Conservation (phyloP, 2,113 vertebrate genomes). For the Recurvirostra avosetta region DNA sequence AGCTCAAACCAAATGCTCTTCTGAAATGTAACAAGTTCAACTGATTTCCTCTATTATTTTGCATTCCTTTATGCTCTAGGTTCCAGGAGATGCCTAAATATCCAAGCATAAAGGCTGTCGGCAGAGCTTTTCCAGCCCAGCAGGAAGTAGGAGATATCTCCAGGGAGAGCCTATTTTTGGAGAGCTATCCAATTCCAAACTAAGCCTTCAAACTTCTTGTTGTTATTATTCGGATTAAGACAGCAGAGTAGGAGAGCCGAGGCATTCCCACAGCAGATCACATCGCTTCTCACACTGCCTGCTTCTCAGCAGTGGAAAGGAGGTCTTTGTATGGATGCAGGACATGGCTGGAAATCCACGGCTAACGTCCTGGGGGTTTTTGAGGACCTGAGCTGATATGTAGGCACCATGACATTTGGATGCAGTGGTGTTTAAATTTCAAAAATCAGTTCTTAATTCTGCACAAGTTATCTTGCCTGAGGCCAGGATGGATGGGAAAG, state of each 20-base stretch:
- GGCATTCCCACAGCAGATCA: constrained; percentile 45
- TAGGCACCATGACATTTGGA: background rate
- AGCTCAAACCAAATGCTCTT: background rate
- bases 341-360: background rate
- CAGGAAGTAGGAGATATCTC: constrained; percentile 58
- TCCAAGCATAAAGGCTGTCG: background rate
- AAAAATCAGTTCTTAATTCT: background rate
- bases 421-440: background rate
- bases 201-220: constrained; percentile 35
- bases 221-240: constrained; percentile 2
- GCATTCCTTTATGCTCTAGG: constrained; percentile 35
- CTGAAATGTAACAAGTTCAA: background rate
- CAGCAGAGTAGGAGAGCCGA: background rate
- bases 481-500: background rate
- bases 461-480: background rate
- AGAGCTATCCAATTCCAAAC: constrained; percentile 29
- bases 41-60: constrained; percentile 33
- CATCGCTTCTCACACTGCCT: background rate
- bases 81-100: constrained; percentile 38
- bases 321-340: background rate
- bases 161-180: constrained; percentile 57
- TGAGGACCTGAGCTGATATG: background rate
- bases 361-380: background rate
- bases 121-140: constrained; percentile 44
- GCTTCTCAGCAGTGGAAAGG: background rate